A percentile compares a stretch with the other conserved stretches of the same genome.
phyloP scores from a whole-genome alignment of 2,113 vertebrate species.

The Gymnobelideus leadbeateri region DNA sequence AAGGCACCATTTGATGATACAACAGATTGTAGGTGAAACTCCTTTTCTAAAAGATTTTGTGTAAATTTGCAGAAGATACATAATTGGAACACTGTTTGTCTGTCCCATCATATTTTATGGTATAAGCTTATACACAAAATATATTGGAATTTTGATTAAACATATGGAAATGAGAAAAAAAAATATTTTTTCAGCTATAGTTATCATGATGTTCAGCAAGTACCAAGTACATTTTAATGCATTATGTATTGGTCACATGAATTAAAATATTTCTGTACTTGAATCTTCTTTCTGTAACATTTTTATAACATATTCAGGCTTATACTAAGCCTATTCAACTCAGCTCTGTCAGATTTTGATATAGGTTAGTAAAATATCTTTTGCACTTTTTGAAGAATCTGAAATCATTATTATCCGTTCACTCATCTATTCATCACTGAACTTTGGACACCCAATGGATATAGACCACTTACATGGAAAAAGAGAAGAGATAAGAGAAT shows the following conservation, averaged over 20 bases:
- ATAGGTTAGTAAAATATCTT: constrained; percentile 10
- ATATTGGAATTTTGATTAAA: constrained; percentile 53
- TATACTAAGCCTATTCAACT: constrained; percentile 53
- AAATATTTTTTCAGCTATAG: constrained; percentile 38
- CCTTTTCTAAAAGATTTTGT: constrained; percentile 42
- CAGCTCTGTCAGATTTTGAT: neutral
- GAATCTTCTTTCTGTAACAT: constrained; percentile 57
- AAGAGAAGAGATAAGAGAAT: neutral
- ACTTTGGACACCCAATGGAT: neutral
- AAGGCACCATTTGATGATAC: neutral
- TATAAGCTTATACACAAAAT: constrained; percentile 44
- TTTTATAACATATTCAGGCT: constrained; percentile 56
- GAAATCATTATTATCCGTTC: constrained; percentile 41
- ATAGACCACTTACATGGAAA: neutral
- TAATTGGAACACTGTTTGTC: constrained; percentile 55
- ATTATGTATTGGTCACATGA: constrained; percentile 42
- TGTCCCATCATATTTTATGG: constrained; percentile 45
- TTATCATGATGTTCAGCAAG: constrained; percentile 31
- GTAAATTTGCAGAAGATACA: constrained; percentile 26
- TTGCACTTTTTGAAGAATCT: neutral
- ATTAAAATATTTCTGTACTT: constrained; percentile 21
- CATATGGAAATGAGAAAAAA: constrained; percentile 63
- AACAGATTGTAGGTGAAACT: neutral
- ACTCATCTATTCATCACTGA: neutral
- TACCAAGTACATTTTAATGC: constrained; percentile 56